These are phyloP conservation scores for Lerista edwardsae DNA, from an alignment of 2,797 vertebrate genomes.

Conservation along the genomic window DNA sequence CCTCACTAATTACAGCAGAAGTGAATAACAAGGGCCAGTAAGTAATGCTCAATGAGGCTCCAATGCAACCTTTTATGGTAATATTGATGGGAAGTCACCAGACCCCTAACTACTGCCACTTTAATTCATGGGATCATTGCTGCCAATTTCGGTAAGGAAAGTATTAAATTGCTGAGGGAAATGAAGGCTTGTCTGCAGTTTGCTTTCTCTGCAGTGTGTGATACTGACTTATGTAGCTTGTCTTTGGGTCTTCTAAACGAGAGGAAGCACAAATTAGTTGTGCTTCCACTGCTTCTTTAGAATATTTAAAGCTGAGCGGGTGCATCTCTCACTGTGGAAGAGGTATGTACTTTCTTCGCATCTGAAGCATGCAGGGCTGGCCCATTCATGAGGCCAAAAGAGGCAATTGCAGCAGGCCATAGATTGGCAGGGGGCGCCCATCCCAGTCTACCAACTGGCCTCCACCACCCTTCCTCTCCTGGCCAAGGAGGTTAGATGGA, in stretches of 20 bases:
- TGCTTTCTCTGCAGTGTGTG: neutral
- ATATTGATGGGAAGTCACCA: conserved; percentile 24
- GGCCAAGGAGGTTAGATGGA: too few species aligned
- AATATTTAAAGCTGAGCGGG: neutral
- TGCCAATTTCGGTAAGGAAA: neutral
- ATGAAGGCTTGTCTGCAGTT: neutral
- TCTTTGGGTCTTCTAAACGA: neutral
- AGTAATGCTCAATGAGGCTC: conserved; percentile 26
- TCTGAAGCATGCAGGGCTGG: too few species aligned
- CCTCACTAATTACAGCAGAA: conserved; percentile 54
- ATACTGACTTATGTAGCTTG: too few species aligned
- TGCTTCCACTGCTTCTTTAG: neutral
- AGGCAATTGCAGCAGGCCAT: too few species aligned
- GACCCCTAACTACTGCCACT: neutral
- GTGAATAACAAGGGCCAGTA: conserved; percentile 34
- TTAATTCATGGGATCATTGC: neutral
- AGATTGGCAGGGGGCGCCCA: too few species aligned
- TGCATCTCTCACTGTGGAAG: neutral
- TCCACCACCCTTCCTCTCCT: too few species aligned
- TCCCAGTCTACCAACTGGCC: too few species aligned
- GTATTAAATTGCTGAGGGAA: neutral
- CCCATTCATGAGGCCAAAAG: too few species aligned
- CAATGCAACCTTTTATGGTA: conserved; percentile 38
- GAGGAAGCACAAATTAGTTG: neutral
- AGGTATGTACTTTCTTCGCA: neutral